Evolutionary conservation across 2,113 vertebrate species (phyloP).

Genomic region (Oophaga pumilio): DNA sequence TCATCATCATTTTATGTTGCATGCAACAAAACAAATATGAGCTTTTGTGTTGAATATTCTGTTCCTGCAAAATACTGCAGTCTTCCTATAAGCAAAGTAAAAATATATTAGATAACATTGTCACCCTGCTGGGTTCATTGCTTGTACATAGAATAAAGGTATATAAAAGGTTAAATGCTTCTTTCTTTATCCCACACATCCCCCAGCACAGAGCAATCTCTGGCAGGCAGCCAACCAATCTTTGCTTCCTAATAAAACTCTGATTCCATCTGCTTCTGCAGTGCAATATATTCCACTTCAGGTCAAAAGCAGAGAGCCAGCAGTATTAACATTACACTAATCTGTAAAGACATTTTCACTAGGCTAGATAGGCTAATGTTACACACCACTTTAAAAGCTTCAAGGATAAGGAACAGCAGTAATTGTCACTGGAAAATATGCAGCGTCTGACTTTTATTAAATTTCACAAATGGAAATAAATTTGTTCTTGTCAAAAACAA

Average conservation of each 20-base stretch:
- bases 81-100: conserved; percentile 1
- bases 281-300: conserved; percentile 76
- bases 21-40: not conserved
- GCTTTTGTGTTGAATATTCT: not conserved
- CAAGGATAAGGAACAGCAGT: conserved; percentile 67
- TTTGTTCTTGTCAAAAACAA: conserved; percentile 58
- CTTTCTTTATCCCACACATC: conserved; percentile 59
- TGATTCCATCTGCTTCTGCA: conserved; percentile 78
- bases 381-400: conserved; percentile 75
- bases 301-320: conserved; percentile 79
- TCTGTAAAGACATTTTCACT: conserved; percentile 82
- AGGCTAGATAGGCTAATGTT: conserved; percentile 80
- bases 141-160: conserved; percentile 36
- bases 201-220: conserved; percentile 54
- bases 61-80: not conserved
- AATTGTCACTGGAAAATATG: conserved; percentile 70
- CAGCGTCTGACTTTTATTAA: conserved; percentile 59
- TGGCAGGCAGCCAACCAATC: conserved; percentile 76
- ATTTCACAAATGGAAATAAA: conserved; percentile 65
- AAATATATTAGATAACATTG: conserved; percentile 49
- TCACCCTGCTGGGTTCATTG: conserved; percentile 3
- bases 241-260: conserved; percentile 68
- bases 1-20: not conserved
- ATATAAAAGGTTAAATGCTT: conserved; percentile 53
- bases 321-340: conserved; percentile 81